Conservation (phyloP, 2,797 vertebrate species). For the Hylomyscus alleni region DNA sequence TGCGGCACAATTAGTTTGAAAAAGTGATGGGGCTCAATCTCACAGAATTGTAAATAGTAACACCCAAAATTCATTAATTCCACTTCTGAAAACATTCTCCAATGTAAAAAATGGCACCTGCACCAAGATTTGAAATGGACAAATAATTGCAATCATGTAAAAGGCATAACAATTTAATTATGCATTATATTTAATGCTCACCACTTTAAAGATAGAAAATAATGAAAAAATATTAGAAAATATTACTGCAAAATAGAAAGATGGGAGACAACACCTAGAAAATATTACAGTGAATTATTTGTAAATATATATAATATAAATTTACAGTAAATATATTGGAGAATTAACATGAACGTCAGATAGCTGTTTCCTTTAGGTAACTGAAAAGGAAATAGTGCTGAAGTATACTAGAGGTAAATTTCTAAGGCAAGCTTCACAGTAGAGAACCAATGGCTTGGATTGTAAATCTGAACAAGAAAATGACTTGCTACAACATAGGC, state of each 20-base stretch:
- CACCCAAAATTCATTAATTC: background rate
- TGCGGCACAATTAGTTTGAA: background rate
- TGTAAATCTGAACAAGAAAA: no score
- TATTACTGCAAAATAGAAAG: background rate
- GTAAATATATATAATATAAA: background rate
- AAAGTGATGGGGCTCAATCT: background rate
- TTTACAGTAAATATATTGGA: background rate
- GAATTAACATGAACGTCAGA: background rate
- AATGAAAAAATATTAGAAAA: constrained; percentile 4
- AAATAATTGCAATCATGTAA: background rate
- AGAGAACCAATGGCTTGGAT: background rate
- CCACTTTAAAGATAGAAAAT: background rate
- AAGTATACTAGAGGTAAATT: background rate
- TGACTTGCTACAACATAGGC: background rate
- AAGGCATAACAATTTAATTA: background rate
- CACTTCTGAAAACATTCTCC: background rate
- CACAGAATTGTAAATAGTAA: background rate
- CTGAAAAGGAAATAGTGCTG: background rate
- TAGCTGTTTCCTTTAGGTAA: background rate
- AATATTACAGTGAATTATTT: background rate
- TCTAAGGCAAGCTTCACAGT: background rate
- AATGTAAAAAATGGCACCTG: background rate
- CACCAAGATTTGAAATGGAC: background rate
- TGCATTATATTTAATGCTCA: background rate
- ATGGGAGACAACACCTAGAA: background rate